These are phyloP conservation scores for Macheiramphus alcinus DNA, from an alignment of 2,113 vertebrate species.

Conservation along the genomic window DNA sequence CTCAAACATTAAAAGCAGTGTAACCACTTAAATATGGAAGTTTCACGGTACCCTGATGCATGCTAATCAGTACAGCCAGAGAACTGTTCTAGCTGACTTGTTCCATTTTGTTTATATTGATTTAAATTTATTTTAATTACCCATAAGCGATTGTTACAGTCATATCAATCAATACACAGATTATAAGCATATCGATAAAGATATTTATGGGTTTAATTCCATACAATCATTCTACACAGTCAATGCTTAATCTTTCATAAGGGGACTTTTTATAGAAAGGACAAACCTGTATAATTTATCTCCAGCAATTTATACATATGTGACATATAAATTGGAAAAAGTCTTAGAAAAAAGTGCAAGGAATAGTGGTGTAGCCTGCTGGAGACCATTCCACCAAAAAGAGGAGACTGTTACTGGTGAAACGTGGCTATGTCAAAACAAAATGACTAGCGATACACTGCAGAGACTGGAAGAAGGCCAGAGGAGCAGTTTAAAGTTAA, in stretches of 20 bases:
- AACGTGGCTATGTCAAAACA: neutral
- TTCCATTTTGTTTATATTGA: neutral
- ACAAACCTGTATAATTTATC: neutral
- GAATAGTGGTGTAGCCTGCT: neutral
- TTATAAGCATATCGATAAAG: neutral
- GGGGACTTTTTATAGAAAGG: neutral
- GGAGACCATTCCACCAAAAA: neutral
- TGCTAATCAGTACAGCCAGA: neutral
- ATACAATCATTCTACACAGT: neutral
- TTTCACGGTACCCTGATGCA: neutral
- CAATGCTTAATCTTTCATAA: neutral
- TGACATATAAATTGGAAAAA: neutral
- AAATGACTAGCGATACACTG: neutral
- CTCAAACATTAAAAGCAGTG: neutral
- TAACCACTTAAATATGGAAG: neutral
- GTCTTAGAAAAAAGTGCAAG: neutral
- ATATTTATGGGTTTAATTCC: neutral
- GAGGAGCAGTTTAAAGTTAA: neutral
- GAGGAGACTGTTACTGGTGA: neutral
- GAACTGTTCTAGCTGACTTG: neutral
- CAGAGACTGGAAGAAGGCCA: neutral
- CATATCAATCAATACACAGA: neutral
- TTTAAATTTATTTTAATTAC: neutral
- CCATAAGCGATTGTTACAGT: neutral
- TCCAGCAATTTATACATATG: neutral